Base-by-base conservation (phyloP, 2,888 invertebrate species). In the Ypsolopha sequella region DNA sequence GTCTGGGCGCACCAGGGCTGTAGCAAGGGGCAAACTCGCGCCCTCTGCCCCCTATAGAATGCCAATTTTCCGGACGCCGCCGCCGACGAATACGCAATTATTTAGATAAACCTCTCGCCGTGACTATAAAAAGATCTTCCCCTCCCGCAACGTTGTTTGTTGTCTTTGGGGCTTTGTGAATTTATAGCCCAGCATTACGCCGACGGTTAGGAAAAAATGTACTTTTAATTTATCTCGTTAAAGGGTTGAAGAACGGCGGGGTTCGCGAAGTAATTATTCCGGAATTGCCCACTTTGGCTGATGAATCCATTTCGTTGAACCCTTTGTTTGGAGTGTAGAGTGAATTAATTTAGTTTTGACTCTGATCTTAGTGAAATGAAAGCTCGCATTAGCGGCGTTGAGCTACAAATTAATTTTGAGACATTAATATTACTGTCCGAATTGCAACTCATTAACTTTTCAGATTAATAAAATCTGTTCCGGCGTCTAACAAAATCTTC, bases 141-240 rank as follows among this genome's bases (percentile, higher is more conserved):
- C 78, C 75, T 72, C 73, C 73, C 65, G 68, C 65, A 64, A 58
- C 73, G 66, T 66, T 70, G 79, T 73, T 81, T 81, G 84, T 82
- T 82, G 86, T 85, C 86, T 86, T 85, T 85, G 76, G 86, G 84
- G 85, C 80, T 82, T 80, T 77, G 76, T 68, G 66, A 84, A 86
- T 86, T 86, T 86, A 86, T 86, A 68, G 80, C 79, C 66, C 62
- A 60, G 68, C 78, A 80, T 85, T 85, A 85, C 66, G 67, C 73
- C 71, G 71, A 72, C 75, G 80, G 84, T 85, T 82, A 76, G 77
- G 77, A 85, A 86, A 86, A 86, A 86, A 86, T 84, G 80, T 84
- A 82, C 86, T 85, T 86, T 86, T 86, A 86, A 86, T 86, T 86
- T 85, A 84, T 86, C 85, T 85, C 82, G 84, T 85, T 86, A 86